These are phyloP conservation scores for Athalia circularis DNA, from an alignment of 2,888 invertebrate species.

Conservation along the genomic window DNA sequence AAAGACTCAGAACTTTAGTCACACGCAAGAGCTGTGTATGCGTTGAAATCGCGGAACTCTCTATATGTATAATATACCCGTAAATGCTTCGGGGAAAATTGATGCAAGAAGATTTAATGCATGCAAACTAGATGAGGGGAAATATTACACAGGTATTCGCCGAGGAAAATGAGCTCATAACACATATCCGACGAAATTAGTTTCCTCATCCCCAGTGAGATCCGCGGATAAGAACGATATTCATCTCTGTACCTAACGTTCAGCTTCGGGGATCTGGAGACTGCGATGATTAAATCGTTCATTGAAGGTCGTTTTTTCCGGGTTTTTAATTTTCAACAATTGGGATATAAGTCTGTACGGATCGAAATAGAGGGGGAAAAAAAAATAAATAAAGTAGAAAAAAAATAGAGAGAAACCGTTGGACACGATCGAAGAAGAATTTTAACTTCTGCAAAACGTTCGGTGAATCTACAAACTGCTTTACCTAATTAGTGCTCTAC, in stretches of 20 bases:
- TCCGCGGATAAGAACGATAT: constrained; percentile 6
- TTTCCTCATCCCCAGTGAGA: background rate
- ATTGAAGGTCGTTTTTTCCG: no score
- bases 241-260: background rate
- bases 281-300: background rate
- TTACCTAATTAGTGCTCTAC: constrained; percentile 31
- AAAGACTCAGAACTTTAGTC: background rate
- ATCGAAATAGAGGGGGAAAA: no score
- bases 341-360: no score
- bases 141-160: background rate
- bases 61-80: background rate
- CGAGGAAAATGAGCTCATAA: constrained; percentile 8
- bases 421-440: background rate
- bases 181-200: constrained; percentile 15
- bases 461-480: constrained; percentile 20
- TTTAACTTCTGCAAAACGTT: background rate
- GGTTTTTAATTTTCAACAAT: background rate
- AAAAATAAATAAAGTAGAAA: no score
- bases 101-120: background rate
- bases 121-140: background rate
- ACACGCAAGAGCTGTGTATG: background rate
- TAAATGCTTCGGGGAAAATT: background rate
- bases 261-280: background rate
- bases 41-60: constrained; percentile 6
- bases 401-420: constrained; percentile 2